Conservation (phyloP, 2,797 vertebrate genomes). For the Rousettus madagascariensis region DNA sequence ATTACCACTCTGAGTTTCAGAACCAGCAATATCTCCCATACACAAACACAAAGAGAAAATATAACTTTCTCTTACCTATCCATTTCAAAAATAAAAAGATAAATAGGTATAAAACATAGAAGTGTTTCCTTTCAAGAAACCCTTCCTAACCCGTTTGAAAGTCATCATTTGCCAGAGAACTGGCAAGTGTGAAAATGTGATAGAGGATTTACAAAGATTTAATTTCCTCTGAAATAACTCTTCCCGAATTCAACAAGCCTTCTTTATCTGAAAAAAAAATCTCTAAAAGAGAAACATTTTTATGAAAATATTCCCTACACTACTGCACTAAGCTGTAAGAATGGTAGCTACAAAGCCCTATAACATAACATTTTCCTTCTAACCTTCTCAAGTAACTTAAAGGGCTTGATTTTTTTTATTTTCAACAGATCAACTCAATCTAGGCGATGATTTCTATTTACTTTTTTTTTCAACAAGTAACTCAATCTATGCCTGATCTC, state of each 20-base stretch:
- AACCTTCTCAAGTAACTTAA: constrained; percentile 59
- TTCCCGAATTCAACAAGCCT: constrained; percentile 64
- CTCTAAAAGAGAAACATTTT: constrained; percentile 57
- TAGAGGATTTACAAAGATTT: constrained; percentile 69
- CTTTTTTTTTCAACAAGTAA: constrained; percentile 32
- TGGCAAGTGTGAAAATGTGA: constrained; percentile 71
- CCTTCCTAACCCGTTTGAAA: constrained; percentile 15
- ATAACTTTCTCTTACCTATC: background rate
- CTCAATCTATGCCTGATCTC: background rate
- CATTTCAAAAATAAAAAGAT: constrained; percentile 30
- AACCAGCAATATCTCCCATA: background rate
- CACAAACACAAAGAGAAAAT: constrained; percentile 39
- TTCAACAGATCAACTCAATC: constrained; percentile 45
- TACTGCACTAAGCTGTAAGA: background rate
- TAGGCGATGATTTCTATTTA: constrained; percentile 45
- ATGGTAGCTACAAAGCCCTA: constrained; percentile 7
- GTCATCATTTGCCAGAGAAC: constrained; percentile 57
- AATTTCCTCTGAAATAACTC: constrained; percentile 68
- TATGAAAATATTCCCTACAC: constrained; percentile 35
- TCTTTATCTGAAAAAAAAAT: constrained; percentile 66
- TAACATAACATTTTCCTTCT: constrained; percentile 53
- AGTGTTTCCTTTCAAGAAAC: background rate
- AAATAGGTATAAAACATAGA: background rate
- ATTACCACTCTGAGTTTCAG: background rate
- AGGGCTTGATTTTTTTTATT: constrained; percentile 55